phyloP scores from a whole-genome alignment of 1,140 invertebrate genomes.

The Aradophagus sp. region DNA sequence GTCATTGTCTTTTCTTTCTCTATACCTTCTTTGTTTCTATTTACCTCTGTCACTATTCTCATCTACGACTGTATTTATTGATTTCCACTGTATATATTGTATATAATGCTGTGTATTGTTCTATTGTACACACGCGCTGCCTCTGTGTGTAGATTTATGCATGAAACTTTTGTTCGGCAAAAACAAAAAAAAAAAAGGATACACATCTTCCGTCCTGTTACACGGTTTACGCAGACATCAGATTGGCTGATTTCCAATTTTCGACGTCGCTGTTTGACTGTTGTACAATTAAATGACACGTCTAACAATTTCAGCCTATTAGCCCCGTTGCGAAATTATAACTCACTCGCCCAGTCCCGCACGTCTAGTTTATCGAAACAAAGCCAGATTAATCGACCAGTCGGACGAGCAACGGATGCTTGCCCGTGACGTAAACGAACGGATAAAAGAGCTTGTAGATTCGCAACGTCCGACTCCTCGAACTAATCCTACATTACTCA shows the following conservation, averaged over 20 bases:
- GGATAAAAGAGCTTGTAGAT: too few relatives aligned
- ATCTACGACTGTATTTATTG: conserved; percentile 41
- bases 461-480: too few relatives aligned
- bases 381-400: conserved; percentile 4
- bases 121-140: conserved; percentile 40
- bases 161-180: conserved; percentile 54
- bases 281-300: conserved; percentile 49
- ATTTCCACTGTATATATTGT: conserved; percentile 53
- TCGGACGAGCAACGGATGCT: neutral
- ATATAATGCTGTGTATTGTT: conserved; percentile 48
- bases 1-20: too few relatives aligned
- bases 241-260: conserved; percentile 51
- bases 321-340: conserved; percentile 18
- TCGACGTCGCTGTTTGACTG: conserved; percentile 37
- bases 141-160: conserved; percentile 50
- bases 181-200: too few relatives aligned
- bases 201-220: conserved; percentile 45
- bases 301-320: conserved; percentile 31
- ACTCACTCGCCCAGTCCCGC: conserved; percentile 12
- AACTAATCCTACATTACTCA: too few relatives aligned
- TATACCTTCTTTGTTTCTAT: neutral
- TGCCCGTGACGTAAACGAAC: too few relatives aligned
- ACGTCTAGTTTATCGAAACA: conserved; percentile 7
- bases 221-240: conserved; percentile 48
- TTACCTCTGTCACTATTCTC: conserved; percentile 14